Evolutionary conservation across 2,888 invertebrate species (phyloP), one percentile per base, ranked within the genome.

Genomic region (Philopedon plagiatum): DNA sequence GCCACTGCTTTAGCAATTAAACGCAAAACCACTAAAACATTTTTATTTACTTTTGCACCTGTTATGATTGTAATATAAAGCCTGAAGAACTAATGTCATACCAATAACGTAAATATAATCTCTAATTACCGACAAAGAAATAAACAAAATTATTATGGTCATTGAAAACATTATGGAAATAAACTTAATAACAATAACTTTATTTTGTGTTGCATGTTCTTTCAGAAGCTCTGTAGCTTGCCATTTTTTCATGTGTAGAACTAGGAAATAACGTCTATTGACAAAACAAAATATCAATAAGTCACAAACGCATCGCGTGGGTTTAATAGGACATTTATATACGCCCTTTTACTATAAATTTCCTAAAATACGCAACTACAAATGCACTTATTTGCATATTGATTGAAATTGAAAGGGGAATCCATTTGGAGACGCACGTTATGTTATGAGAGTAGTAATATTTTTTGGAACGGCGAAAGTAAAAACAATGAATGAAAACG

Each of bases 261-360:
- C 29, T 5, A 39, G 26, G 49, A 49, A 54, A 23, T 29, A 54
- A 15, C 9, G 9, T 13, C 18, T 63, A 63, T 63, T 63, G 62
- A 63, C 51, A 49, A 63, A 63, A 63, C 62, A 63, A 63, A 63
- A 26, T 37, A 51, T 63, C 62, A 63, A 63, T 63, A 63, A 63
- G 51, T 23, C 15, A 18, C 51, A 63, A 46, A 51, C 32, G 49
- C 37, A 63, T 63, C 49, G 62, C 62, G 62, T 63, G 62, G 62
- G 18, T 34, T 49, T 51, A 63, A 51, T 63, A 18, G 37, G 62
- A 62, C 62, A 63, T 51, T 51, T 63, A 37, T 63, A 63, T 63
- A 51, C 51, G n/a, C 23, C 51, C 13, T 49, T 51, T 44, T 29
- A 63, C 21, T 32, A 61, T 63, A 63, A 63, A 63, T 63, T 49